Conservation (phyloP, 2,888 invertebrate species). For the Eilema griseolum region DNA sequence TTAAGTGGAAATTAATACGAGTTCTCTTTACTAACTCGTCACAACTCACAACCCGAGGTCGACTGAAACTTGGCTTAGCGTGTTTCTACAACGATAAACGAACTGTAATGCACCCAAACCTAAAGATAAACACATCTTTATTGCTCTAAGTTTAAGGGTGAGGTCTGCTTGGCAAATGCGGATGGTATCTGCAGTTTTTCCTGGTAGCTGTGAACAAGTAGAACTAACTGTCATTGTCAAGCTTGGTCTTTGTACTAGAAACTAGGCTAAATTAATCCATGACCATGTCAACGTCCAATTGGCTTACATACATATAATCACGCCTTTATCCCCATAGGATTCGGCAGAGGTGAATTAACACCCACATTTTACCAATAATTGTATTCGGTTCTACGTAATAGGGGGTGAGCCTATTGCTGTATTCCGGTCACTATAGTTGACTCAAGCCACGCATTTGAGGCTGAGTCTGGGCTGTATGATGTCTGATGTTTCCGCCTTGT, state of each 20-base stretch:
- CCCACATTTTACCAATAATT: too few species aligned
- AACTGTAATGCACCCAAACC: slow-evolving; percentile 17
- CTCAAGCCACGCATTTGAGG: too few species aligned
- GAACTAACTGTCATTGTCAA: slow-evolving; percentile 76
- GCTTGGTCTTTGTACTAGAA: slow-evolving; percentile 68
- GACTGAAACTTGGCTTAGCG: slow-evolving; percentile 70
- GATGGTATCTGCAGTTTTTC: slow-evolving; percentile 35
- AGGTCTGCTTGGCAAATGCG: slow-evolving; percentile 33
- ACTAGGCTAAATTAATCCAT: slow-evolving; percentile 69
- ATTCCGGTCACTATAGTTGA: too few species aligned
- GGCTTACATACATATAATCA: too few species aligned
- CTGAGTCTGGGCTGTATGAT: too few species aligned
- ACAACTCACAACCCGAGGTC: slow-evolving; percentile 65
- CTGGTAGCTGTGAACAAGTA: slow-evolving; percentile 64
- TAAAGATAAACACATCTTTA: slow-evolving; percentile 28
- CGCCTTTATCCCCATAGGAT: too few species aligned
- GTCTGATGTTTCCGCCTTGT: too few species aligned
- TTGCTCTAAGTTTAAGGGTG: slow-evolving; percentile 13
- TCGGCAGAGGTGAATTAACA: too few species aligned
- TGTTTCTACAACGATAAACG: slow-evolving; percentile 51
- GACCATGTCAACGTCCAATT: slow-evolving; percentile 65
- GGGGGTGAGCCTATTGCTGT: too few species aligned
- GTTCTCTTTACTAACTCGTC: slow-evolving; percentile 67
- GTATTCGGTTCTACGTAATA: too few species aligned
- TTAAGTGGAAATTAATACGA: slow-evolving; percentile 66